These are phyloP conservation scores for Zeus faber DNA, from an alignment of 2,113 vertebrate genomes.

Conservation along the genomic window DNA sequence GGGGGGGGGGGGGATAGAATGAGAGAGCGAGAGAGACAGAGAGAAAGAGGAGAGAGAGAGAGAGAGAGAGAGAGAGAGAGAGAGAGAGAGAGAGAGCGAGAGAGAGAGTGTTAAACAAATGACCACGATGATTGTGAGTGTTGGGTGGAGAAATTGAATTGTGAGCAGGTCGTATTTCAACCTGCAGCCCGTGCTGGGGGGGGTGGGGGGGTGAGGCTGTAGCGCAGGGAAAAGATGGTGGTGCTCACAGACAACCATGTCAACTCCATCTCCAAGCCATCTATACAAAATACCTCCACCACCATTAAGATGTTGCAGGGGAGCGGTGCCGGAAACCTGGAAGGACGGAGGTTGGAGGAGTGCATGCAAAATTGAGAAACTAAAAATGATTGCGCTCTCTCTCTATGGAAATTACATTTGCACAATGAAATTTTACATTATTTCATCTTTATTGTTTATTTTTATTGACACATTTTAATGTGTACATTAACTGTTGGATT, in stretches of 20 bases:
- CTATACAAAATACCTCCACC: constrained; percentile 9
- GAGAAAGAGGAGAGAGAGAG: constrained; percentile 1
- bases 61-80: constrained; percentile 7
- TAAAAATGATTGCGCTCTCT: no score
- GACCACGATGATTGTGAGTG: constrained; percentile 54
- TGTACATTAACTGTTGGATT: no score
- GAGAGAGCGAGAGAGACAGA: constrained; percentile 6
- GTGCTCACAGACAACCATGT: background rate
- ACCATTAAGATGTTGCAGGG: no score
- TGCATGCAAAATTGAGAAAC: no score
- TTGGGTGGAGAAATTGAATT: constrained; percentile 51
- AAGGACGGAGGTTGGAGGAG: no score
- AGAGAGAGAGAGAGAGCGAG: constrained; percentile 14
- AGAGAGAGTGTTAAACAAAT: constrained; percentile 41
- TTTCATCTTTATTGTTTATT: no score
- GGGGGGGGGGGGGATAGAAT: no score
- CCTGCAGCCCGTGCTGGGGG: background rate
- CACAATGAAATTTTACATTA: no score
- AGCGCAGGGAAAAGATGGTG: background rate
- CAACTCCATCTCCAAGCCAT: constrained; percentile 3
- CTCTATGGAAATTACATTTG: no score
- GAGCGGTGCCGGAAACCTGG: no score
- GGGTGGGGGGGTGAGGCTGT: background rate
- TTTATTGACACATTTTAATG: no score
- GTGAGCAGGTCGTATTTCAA: constrained; percentile 58